Conservation (phyloP, 2,888 invertebrate genomes). For the Pseudococcus viburni region DNA sequence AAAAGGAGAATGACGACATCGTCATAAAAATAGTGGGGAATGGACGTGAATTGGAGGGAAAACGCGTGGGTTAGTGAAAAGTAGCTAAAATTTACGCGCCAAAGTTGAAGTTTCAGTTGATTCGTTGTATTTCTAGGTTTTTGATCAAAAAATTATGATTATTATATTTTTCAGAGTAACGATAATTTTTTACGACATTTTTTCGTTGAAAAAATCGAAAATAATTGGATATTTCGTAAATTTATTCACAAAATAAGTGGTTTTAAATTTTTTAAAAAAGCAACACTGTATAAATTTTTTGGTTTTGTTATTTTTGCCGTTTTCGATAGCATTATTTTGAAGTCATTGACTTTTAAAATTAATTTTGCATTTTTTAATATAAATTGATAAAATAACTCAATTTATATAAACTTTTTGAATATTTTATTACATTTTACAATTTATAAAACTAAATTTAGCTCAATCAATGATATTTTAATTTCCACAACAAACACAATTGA, state of each 20-base stretch:
- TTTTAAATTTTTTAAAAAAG: not conserved
- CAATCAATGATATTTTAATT: not conserved
- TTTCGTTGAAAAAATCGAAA: not conserved
- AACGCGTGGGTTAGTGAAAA: not conserved
- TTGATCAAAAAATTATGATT: not conserved
- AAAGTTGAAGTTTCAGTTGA: not conserved
- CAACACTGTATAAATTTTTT: not conserved
- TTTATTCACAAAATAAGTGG: not conserved
- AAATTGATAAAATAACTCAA: not conserved
- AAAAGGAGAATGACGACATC: not conserved
- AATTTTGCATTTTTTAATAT: not conserved
- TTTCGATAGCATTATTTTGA: not conserved
- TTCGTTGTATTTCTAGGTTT: not conserved
- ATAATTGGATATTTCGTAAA: not conserved
- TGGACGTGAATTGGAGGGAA: not conserved
- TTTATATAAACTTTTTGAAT: not conserved
- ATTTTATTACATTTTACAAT: not conserved
- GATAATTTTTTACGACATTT: not conserved
- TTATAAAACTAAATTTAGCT: not conserved
- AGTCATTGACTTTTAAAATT: not conserved
- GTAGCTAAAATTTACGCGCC: not conserved
- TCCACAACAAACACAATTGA: not conserved
- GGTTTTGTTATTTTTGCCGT: not conserved
- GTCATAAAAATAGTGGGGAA: slow-evolving; percentile 1
- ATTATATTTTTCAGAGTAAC: not conserved